These are phyloP conservation scores for Siniperca knerii DNA, from an alignment of 2,113 vertebrate genomes.

Conservation along the genomic window DNA sequence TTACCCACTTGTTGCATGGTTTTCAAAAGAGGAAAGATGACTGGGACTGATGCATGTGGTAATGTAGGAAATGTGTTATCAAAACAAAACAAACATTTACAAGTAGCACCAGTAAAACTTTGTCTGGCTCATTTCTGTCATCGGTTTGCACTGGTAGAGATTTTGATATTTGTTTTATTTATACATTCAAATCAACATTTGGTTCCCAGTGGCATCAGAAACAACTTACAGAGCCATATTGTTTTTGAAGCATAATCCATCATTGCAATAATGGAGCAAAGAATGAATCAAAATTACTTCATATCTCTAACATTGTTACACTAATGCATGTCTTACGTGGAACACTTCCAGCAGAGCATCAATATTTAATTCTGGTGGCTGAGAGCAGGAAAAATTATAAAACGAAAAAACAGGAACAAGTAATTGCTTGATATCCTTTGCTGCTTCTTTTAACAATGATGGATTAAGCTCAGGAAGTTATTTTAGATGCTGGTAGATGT, in stretches of 20 bases:
- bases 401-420: constrained; percentile 22
- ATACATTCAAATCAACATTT: background rate
- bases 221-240: constrained; percentile 13
- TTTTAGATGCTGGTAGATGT: background rate
- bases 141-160: constrained; percentile 30
- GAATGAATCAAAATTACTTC: constrained; percentile 28
- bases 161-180: background rate
- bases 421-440: constrained; percentile 12
- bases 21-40: constrained; percentile 77
- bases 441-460: constrained; percentile 32
- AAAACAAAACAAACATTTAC: constrained; percentile 74
- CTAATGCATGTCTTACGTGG: constrained; percentile 37
- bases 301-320: constrained; percentile 32
- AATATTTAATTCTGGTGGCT: constrained; percentile 26
- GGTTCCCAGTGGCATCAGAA: background rate
- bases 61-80: constrained; percentile 84
- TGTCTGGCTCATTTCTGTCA: constrained; percentile 47
- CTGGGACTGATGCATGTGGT: constrained; percentile 88
- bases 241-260: constrained; percentile 14
- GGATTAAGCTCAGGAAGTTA: constrained; percentile 23
- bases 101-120: constrained; percentile 38
- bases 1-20: constrained; percentile 89
- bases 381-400: constrained; percentile 9
- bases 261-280: constrained; percentile 18
- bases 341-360: constrained; percentile 22